Base-by-base conservation (phyloP, 2,113 vertebrate genomes). In the Heliornis fulica region DNA sequence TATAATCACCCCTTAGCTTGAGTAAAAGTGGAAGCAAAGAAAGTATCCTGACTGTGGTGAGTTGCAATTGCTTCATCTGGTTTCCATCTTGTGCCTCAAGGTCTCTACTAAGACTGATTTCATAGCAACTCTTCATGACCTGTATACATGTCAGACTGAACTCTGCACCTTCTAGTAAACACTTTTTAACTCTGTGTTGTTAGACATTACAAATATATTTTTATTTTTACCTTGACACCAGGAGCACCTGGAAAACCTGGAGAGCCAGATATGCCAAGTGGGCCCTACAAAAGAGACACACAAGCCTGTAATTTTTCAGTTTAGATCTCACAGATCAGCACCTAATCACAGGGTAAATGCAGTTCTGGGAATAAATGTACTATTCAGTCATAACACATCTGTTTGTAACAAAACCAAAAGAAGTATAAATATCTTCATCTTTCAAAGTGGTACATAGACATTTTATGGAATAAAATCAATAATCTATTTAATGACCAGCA, bases 211-310 rank as follows among this genome's bases (percentile, higher is more conserved):
- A 90, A 95, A 31, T 1, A 28, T 8, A 54, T 2, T 64, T 64
- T 68, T 23, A 11, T 43, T 50, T 63, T 97, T 97, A 98, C 99
- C 98, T 99, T 99, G 96, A 99, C 94, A 80, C 99, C 99, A 94
- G 99, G 99, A 71, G 92, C 87, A 96, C 99, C 99, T 82, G 99
- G 99, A 98, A 99, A 99, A 69, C 99, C 99, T 64, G 99, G 40
- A 14, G 99, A 98, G 26, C 99, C 99, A 87, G 95, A 97, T 83
- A 99, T 97, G 81, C 99, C 99, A 89, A 99, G 97, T 14, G 99
- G 99, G 90, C 99, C 99, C 99, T 99, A 40, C 13, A 85, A 88
- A 86, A 97, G 61, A 95, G 71, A 94, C 4, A 82, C 40, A 31
- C 8, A 83, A 93, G 87, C 8, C 40, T 50, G 7, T 69, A 60